Evolutionary conservation across 2,797 vertebrate species (phyloP), one percentile per base, ranked within the genome.

Genomic region (Tadarida brasiliensis): DNA sequence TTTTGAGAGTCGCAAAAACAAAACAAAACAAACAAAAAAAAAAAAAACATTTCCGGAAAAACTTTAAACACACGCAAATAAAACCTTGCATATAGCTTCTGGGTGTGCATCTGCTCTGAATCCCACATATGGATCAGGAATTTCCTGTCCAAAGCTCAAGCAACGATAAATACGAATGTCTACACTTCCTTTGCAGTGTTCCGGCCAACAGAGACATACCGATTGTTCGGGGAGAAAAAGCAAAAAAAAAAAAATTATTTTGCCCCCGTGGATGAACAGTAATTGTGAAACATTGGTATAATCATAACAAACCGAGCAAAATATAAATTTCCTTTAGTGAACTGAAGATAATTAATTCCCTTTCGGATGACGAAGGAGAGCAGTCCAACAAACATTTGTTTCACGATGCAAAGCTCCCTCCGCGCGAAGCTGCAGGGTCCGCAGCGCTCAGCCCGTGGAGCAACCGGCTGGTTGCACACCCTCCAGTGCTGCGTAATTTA

Each of bases 401-500:
- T 97, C 51, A 76, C 35, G 87, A 88, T 63, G 67, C 56, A 91
- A 97, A 87, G 3, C 0, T 71, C 90, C 95, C 97, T 19, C 11
- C 65, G 7, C 54, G 63, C n/a, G 87, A 94, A 97, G 63, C 61
- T 16, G 63, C 33, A 57, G 91, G 91, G 77, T 56, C 61, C 91
- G 74, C 94, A 92, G 95, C 47, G 5, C 84, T 97, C 96, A 97
- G 84, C 47, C 86, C 94, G 61, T 74, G 0, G 0, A 74, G 94
- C 74, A 78, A 68, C 51, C 94, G 96, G 84, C 88, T 97, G 96
- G 95, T 95, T 90, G 84, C 97, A 92, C 63, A 93, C 94, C 65
- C 49, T 87, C 87, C 96, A 98, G 84, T 86, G 92, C 91, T 86
- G 94, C 94, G 92, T 98, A 97, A 98, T 98, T 98, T 97, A 97